Evolutionary conservation across 2,888 invertebrate genomes (phyloP), one percentile per base, ranked within the genome.

Genomic region (Conomelus anceps): DNA sequence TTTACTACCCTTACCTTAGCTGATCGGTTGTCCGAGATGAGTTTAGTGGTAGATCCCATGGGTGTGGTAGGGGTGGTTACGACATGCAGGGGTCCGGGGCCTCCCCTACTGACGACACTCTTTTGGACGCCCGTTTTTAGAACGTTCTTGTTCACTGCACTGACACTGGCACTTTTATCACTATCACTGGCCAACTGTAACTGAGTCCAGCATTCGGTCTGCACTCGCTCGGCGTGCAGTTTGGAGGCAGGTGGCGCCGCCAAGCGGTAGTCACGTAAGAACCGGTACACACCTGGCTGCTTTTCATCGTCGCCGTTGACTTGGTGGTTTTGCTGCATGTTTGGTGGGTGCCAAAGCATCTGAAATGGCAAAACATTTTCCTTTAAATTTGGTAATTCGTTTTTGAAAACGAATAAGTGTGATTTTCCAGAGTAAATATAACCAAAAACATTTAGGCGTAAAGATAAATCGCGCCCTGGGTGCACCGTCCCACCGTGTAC

Each of bases 11-110:
- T 85, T 26, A 86, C 86, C 86, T 86, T 86, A 86, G 86, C 86
- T 0, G 86, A 86, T 23, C 86, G 24, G 24, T 90, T 90, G 88
- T 91, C 91, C 20, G 91, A 89, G 88, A 92, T 91, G 90, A 92
- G 91, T 89, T 91, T 91, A 23, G 92, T 92, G 63, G 92, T 92
- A 13, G 92, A 92, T 26, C 92, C 92, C 92, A 92, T 92, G 88
- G 92, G 92, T 86, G 92, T 92, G 26, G 89, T 90, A 88, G 89
- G 89, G 89, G 90, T 89, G 90, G 89, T 88, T 89, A 89, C 88
- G 89, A 88, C 89, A 89, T 88, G 89, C 90, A 88, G 22, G 90
- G 85, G 63, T 63, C 89, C 24, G 85, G 84, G 86, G 86, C 85
- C 88, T 85, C 90, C 90, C 90, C 91, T 89, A 22, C 23, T 86